Evolutionary conservation across 1,140 invertebrate species (phyloP), one percentile per base, ranked within the genome.

Genomic region (Mya arenaria): DNA sequence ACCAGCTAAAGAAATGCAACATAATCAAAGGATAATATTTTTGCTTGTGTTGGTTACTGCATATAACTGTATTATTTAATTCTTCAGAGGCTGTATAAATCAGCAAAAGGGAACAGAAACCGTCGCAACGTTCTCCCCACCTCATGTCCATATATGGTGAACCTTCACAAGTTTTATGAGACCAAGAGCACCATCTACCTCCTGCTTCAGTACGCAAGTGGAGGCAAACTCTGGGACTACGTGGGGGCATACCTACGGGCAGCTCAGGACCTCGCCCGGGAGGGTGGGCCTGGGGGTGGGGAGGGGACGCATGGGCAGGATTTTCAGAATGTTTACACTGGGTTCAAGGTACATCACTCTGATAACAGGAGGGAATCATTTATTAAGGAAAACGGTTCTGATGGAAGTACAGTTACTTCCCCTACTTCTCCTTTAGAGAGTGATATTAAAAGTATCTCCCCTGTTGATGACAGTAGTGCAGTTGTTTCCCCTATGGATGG

Each of bases 161-260:
- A 95, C 56, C 91, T 97, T 48, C 93, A 95, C 86, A 94, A 94
- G 19, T 96, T 95, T 88, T 94, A 96, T 85, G 95, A 97, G 91
- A 96, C 96, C 13, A 94, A 95, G 37, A 94, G 95, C 60, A 94
- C 95, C 15, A 93, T 96, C 82, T 96, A 96, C 90, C 92, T 97
- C 19, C 93, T 97, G 63, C 91, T 97, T 28, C 94, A 96, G 52
- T 95, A 96, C 90, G 94, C 94, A 34, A 94, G 93, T 65, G 94
- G 93, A 44, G 95, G 95, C 19, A 94, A 93, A 89, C 89, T 95
- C 15, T 95, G 94, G 94, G 92, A 94, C 58, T 94, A 94, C 86
- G 89, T 95, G 36, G 92, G 89, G 34, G 89, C 89, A 25, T 94
- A 93, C 77, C 85, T 94, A 30, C 86, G 89, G 36, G 34, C 55